Evolutionary conservation across 2,888 invertebrate genomes (phyloP).

Genomic region (Habrosyne pyritoides): DNA sequence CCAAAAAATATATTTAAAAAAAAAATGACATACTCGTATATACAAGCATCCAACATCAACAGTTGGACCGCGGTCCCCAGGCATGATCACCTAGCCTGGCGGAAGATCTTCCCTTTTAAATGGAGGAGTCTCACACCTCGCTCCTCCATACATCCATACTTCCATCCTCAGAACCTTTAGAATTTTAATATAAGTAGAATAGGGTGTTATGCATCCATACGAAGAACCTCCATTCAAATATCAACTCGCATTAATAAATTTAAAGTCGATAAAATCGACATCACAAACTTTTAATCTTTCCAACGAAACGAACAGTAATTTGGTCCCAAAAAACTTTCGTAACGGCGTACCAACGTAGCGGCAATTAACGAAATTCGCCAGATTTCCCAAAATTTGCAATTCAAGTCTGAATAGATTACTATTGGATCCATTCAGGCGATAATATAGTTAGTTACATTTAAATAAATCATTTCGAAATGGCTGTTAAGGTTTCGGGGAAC

Average conservation of each 20-base stretch:
- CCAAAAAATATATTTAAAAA: no score
- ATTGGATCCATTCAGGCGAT: not conserved
- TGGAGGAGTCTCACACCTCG: no score
- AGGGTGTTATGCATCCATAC: no score
- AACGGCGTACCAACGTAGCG: not conserved
- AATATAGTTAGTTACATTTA: conserved; percentile 4
- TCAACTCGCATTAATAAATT: not conserved
- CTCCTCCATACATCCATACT: no score
- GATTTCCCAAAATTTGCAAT: conserved; percentile 5
- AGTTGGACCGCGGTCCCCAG: no score
- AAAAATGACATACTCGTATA: no score
- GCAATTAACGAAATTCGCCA: conserved; percentile 6
- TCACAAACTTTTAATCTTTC: conserved; percentile 1
- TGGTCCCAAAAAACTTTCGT: conserved; percentile 2
- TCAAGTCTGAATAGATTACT: conserved; percentile 1
- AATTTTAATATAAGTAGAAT: no score
- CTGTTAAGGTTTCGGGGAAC: not conserved
- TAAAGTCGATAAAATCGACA: not conserved
- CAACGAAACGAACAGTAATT: not conserved
- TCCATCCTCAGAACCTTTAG: no score
- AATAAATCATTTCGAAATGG: conserved; percentile 1
- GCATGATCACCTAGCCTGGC: no score
- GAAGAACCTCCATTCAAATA: not conserved
- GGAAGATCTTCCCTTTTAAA: no score
- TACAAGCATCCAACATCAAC: no score